These are phyloP conservation scores for Paramormyrops hopkinsi DNA, from an alignment of 2,797 vertebrate species.

Conservation along the genomic window DNA sequence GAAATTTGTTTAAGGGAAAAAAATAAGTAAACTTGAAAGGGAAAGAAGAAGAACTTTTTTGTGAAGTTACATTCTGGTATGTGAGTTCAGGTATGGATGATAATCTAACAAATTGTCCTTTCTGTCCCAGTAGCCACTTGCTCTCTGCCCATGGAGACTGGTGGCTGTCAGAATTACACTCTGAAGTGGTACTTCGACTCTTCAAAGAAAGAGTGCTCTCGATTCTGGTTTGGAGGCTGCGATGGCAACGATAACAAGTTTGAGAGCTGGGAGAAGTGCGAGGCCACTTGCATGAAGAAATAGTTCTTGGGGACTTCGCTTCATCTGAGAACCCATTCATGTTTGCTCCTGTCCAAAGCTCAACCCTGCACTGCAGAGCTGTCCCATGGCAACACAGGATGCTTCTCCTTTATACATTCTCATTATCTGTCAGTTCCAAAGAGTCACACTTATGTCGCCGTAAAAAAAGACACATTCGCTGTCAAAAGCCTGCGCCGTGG, in stretches of 20 bases:
- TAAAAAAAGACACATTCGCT: background rate
- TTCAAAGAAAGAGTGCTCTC: constrained; percentile 48
- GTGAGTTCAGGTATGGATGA: background rate
- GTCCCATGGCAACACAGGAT: background rate
- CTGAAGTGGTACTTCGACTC: constrained; percentile 69
- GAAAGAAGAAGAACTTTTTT: background rate
- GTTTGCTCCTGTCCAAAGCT: background rate
- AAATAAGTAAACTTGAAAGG: background rate
- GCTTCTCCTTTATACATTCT: background rate
- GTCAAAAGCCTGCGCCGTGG: background rate
- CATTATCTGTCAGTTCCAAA: background rate
- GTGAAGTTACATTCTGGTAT: background rate
- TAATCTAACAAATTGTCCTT: background rate
- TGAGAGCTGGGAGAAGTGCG: constrained; percentile 59
- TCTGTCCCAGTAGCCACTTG: constrained; percentile 53
- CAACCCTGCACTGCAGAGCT: background rate
- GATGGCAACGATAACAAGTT: constrained; percentile 71
- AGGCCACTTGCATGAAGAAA: constrained; percentile 48
- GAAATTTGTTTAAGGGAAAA: constrained; percentile 30
- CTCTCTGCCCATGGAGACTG: constrained; percentile 48
- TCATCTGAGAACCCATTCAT: background rate
- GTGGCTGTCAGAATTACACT: constrained; percentile 59
- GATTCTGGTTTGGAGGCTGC: constrained; percentile 76
- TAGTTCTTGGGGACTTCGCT: background rate
- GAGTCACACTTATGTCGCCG: background rate